A percentile compares a stretch with the other conserved stretches of the same genome.
These are phyloP conservation scores for Eulemur rufifrons DNA, from an alignment of 2,113 vertebrate genomes.

Conservation along the genomic window DNA sequence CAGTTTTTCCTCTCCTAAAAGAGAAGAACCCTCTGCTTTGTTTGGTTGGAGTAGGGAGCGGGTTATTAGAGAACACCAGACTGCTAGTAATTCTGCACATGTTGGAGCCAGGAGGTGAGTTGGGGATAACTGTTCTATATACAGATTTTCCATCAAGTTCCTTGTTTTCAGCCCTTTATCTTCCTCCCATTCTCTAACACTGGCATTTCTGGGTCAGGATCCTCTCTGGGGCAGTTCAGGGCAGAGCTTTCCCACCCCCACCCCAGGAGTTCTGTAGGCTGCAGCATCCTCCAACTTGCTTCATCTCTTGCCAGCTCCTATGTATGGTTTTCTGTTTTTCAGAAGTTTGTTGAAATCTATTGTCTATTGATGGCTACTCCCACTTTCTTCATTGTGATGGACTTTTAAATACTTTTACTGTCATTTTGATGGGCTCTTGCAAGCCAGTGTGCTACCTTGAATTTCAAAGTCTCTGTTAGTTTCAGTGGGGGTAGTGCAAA, in stretches of 20 bases:
- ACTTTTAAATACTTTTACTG: neutral
- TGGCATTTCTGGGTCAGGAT: neutral
- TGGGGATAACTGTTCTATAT: neutral
- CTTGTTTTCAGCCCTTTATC: neutral
- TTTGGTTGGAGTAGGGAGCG: neutral
- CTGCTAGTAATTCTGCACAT: neutral
- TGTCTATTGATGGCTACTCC: neutral
- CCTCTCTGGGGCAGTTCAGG: neutral
- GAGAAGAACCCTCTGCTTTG: neutral
- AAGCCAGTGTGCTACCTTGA: neutral
- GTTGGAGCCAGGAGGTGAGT: neutral
- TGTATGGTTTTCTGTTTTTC: neutral
- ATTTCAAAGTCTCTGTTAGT: neutral
- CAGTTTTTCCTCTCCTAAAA: neutral
- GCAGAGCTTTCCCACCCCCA: neutral
- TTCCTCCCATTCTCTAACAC: neutral
- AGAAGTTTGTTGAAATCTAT: neutral
- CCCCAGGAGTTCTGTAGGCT: neutral
- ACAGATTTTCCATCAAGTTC: neutral
- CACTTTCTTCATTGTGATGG: neutral
- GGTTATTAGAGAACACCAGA: neutral
- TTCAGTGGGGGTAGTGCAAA: neutral
- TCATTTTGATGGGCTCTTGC: neutral
- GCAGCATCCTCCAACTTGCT: neutral
- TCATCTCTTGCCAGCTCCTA: neutral